phyloP scores from a whole-genome alignment of 2,797 vertebrate species.

The Oreonectes daqikongensis region DNA sequence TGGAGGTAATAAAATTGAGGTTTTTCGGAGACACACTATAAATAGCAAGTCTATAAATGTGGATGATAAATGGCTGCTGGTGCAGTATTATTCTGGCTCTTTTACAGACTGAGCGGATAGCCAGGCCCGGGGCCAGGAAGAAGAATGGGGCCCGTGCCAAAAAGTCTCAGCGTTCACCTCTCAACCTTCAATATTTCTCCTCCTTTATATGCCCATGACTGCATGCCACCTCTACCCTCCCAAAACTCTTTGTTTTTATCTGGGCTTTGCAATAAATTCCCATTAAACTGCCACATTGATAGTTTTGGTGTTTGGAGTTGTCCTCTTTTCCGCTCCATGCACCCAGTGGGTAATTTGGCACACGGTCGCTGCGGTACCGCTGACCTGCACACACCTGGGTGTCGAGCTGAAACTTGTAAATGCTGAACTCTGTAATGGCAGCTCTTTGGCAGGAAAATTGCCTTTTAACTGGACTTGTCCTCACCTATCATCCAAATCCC shows the following conservation, averaged over 20 bases:
- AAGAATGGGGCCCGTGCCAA: slow-evolving; percentile 51
- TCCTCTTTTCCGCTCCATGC: not conserved
- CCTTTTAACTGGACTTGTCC: slow-evolving; percentile 31
- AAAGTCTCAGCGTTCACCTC: slow-evolving; percentile 55
- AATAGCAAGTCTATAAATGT: slow-evolving; percentile 64
- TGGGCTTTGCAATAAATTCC: slow-evolving; percentile 4
- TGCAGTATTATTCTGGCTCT: slow-evolving; percentile 63
- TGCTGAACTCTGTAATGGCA: slow-evolving; percentile 34
- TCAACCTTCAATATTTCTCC: slow-evolving; percentile 45
- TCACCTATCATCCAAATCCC: slow-evolving; percentile 45
- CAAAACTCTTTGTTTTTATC: slow-evolving; percentile 43
- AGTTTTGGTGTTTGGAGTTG: slow-evolving; percentile 18
- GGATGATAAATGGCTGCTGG: slow-evolving; percentile 60
- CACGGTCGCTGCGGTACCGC: slow-evolving; percentile 28
- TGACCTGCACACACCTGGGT: slow-evolving; percentile 1
- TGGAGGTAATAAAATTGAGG: slow-evolving; percentile 53
- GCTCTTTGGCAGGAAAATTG: slow-evolving; percentile 30
- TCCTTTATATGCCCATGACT: slow-evolving; percentile 36
- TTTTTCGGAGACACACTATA: slow-evolving; percentile 57
- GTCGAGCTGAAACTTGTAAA: slow-evolving; percentile 33
- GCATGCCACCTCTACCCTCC: slow-evolving; percentile 51
- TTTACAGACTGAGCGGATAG: slow-evolving; percentile 51
- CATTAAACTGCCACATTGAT: slow-evolving; percentile 23
- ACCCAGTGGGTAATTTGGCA: slow-evolving; percentile 24
- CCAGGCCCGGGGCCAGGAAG: slow-evolving; percentile 32